Evolutionary conservation across 2,888 invertebrate genomes (phyloP), one percentile per base, ranked within the genome.

Genomic region (Andrena praecox): DNA sequence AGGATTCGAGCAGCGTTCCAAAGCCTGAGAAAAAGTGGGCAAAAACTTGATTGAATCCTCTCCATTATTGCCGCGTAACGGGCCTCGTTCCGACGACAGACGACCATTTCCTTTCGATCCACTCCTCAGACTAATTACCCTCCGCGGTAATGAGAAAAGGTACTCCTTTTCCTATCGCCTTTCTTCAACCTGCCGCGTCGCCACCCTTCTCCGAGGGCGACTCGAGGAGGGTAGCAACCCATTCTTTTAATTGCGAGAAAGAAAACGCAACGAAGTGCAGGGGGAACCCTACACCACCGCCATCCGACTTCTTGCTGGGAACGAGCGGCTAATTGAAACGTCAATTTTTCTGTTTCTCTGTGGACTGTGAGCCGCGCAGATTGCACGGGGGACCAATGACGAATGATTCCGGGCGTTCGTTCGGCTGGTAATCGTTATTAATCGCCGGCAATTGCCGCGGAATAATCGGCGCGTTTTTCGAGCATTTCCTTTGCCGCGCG

Each of bases 141-240:
- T 85, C 78, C 85, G 86, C 88, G 89, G 90, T 89, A 91, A 92
- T 89, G 89, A 89, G 84, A 85, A 80, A 64, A 60, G 80, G 64
- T 50, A 42, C 42, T 35, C 29, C 50, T 48, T 20, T 66, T 56
- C 76, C 59, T 56, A 0, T 35, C 35, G 31, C 31, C 52, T 62
- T 71, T 59, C n/a, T 62, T 62, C 50, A 31, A 31, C 35, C 24
- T 2, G 31, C 31, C 16, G 6, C 42, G 20, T 12, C 48, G 33
- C 20, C 33, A 20, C 33, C 62, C 8, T 62, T 62, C 20, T 27
- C 33, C 4, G 31, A 68, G 16, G 12, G 24, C 52, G 0, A 7
- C 16, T 0, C 27, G 10, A 16, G 27, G 24, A 56, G 54, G n/a
- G 24, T 24, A 10, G 24, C 56, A 56, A 27, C 56, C 35, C 33